Percentiles rank a stretch among this genome's conserved stretches.
These are phyloP conservation scores for Mythimna albipuncta DNA, from an alignment of 2,888 invertebrate genomes.

Conservation along the genomic window DNA sequence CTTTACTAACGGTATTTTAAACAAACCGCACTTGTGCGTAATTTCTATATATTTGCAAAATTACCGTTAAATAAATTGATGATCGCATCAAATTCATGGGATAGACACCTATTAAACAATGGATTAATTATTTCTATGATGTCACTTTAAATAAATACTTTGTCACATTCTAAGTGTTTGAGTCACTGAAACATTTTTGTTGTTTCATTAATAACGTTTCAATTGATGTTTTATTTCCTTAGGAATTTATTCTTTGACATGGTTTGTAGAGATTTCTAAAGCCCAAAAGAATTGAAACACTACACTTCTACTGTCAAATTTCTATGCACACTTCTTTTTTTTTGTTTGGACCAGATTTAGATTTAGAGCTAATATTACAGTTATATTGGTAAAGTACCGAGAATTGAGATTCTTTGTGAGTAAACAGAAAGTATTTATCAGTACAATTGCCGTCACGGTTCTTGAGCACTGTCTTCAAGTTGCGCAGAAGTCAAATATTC, in stretches of 20 bases:
- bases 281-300: background rate
- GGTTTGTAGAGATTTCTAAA: background rate
- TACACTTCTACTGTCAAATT: too few species aligned
- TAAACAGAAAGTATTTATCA: too few species aligned
- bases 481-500: too few species aligned
- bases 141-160: slow-evolving; percentile 8
- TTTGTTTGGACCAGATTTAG: too few species aligned
- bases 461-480: too few species aligned
- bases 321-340: too few species aligned
- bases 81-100: slow-evolving; percentile 25
- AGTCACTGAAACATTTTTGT: slow-evolving; percentile 8
- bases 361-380: too few species aligned
- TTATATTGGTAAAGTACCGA: too few species aligned
- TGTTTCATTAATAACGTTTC: background rate
- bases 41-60: slow-evolving; percentile 24
- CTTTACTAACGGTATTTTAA: background rate
- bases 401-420: too few species aligned
- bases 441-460: too few species aligned
- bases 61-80: slow-evolving; percentile 19
- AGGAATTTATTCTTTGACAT: background rate
- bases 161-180: slow-evolving; percentile 11
- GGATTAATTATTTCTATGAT: slow-evolving; percentile 1
- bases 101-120: slow-evolving; percentile 5
- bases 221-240: background rate
- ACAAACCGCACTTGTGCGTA: background rate